phyloP scores from a whole-genome alignment of 2,888 invertebrate species.

The Phasia obesa region DNA sequence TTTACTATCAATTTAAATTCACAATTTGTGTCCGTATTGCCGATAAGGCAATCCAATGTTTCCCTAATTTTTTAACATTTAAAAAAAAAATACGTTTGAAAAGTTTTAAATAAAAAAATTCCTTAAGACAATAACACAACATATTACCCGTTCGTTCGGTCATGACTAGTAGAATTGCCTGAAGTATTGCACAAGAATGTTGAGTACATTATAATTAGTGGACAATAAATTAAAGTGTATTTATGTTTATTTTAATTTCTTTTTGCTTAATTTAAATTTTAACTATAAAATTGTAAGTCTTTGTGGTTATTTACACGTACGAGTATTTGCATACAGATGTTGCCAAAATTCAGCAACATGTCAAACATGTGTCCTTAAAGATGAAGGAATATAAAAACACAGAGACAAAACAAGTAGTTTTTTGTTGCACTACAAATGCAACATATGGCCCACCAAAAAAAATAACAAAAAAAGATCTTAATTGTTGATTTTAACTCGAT shows the following conservation, averaged over 20 bases:
- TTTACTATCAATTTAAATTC: too few species aligned
- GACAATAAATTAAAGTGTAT: constrained; percentile 3
- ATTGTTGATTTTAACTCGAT: constrained; percentile 74
- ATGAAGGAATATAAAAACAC: background rate
- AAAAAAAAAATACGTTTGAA: too few species aligned
- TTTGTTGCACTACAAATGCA: constrained; percentile 34
- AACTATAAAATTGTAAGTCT: background rate
- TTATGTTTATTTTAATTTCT: constrained; percentile 23
- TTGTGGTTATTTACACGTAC: background rate
- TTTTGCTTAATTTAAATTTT: constrained; percentile 11
- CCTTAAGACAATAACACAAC: too few species aligned
- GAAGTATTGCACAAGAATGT: background rate
- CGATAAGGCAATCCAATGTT: too few species aligned
- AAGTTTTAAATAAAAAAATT: too few species aligned
- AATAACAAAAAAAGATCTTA: constrained; percentile 73
- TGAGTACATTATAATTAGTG: constrained; percentile 7
- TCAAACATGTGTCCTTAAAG: constrained; percentile 44
- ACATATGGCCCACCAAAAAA: constrained; percentile 63
- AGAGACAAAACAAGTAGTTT: background rate
- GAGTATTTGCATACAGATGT: constrained; percentile 35
- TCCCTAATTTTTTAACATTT: too few species aligned
- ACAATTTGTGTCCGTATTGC: too few species aligned
- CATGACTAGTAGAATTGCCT: background rate
- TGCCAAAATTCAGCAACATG: constrained; percentile 37
- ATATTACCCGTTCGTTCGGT: too few species aligned